Evolutionary conservation across 2,888 invertebrate species (phyloP), one percentile per base, ranked within the genome.

Genomic region (Coronaproctus castanopsis): DNA sequence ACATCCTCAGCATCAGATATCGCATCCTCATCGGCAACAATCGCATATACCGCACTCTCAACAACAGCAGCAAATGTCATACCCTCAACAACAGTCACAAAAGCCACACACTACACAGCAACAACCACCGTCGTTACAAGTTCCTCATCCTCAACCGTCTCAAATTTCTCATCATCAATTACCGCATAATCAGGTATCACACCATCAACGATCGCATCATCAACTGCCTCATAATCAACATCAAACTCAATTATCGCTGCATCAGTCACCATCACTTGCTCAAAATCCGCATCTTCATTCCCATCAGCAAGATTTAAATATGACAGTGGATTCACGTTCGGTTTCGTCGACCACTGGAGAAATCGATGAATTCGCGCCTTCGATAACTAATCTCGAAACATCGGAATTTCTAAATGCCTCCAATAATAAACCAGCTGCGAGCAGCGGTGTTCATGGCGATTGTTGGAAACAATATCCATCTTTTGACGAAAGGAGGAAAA

Each of bases 401-500:
- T n/a, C n/a, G n/a, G n/a, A n/a, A n/a, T n/a, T n/a, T n/a, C n/a
- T n/a, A n/a, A 14, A 36, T 36, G 36, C 14, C 36, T 8, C 5
- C 14, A 14, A 36, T 36, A 36, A 8, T 14, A 36, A 36, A 36
- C 8, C 36, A 36, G 36, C 49, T 19, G 21, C 59, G 3, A 54
- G 60, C 3, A 52, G 57, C 19, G 62, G 57, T 10, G 54, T 59
- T 21, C 57, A 55, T 21, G 51, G 59, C 18, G 61, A 50, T 66
- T 71, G 64, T 68, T 70, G 22, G 70, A 61, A 61, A 53, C 57
- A 57, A 49, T 58, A 57, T 52, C 57, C 59, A 24, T 56, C 54
- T 8, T 59, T 59, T 23, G 62, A 63, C 18, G 62, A 63, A 18
- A 57, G 60, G 10, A 61, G 59, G 10, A 63, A 63, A 49, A 22